Evolutionary conservation across 2,888 invertebrate genomes (phyloP), one percentile per base, ranked within the genome.

Genomic region (Smittia aterrima): DNA sequence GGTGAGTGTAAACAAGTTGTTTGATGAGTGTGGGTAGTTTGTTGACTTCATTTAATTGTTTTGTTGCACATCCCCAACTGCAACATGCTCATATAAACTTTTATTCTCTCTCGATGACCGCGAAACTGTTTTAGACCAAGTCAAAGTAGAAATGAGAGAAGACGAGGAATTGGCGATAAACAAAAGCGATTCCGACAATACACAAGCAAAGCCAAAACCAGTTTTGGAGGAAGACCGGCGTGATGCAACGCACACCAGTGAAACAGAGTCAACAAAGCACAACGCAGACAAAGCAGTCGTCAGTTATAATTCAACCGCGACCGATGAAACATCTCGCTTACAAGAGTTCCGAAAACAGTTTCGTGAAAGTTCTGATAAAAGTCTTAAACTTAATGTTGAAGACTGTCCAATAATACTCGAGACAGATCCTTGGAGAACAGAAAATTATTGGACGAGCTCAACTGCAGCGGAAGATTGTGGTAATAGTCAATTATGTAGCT

Each of bases 191-290:
- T 20, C 20, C 16, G 18, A 58, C 58, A 18, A 18, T 22, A 62
- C 58, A 72, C n/a, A 11, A 27, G n/a, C 62, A 62, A 20, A 16
- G n/a, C 32, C 32, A 41, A 40, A 72, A 72, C 72, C 58, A 41
- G 72, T 72, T 72, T 72, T 24, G 13, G 1, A 27, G 2, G 16
- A 66, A 6, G 24, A n/a, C 72, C 72, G 72, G 72, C 72, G 47
- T 11, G 41, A 25, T 7, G 53, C 58, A 71, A 72, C 72, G 13
- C 72, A 72, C 25, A 72, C 72, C 16, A 1, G n/a, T 54, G 70
- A 25, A 32, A 11, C 4, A 20, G 58, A 22, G 20, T 6, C 68
- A 68, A n/a, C n/a, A n/a, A n/a, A n/a, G n/a, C n/a, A n/a, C n/a
- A 58, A 62, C 47, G 11, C 24, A 38, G 58, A 58, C 25, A 27